A percentile compares a stretch with the other conserved stretches of the same genome.
Evolutionary conservation across 2,797 vertebrate genomes (phyloP).

Genomic region (Furcifer pardalis): DNA sequence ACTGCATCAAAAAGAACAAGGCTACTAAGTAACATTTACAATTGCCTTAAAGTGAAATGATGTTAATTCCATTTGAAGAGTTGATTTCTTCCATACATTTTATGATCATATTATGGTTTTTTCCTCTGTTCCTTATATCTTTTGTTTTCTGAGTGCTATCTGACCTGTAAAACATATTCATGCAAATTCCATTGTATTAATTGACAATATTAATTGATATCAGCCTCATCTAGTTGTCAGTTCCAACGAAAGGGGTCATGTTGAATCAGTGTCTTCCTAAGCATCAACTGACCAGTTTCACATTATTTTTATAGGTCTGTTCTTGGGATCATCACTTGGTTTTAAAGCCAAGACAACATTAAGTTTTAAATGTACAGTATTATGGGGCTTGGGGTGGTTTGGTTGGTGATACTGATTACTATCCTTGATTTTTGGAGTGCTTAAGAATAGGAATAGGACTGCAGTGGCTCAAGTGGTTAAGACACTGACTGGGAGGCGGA

Average conservation of each 20-base stretch:
- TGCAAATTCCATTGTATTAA: background rate
- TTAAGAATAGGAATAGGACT: too few relatives aligned
- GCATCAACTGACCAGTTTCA: too few relatives aligned
- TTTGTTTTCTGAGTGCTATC: background rate
- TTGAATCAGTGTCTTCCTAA: too few relatives aligned
- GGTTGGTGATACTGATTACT: background rate
- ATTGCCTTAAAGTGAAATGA: background rate
- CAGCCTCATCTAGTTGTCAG: too few relatives aligned
- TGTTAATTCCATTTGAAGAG: background rate
- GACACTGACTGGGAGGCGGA: too few relatives aligned
- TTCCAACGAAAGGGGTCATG: too few relatives aligned
- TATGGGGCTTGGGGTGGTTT: background rate
- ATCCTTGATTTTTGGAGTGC: too few relatives aligned
- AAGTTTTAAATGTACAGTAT: background rate
- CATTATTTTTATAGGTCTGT: too few relatives aligned
- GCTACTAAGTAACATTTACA: background rate
- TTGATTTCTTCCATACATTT: background rate
- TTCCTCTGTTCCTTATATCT: background rate
- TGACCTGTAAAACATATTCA: background rate
- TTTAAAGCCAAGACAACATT: too few relatives aligned
- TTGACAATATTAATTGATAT: background rate
- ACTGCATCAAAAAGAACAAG: background rate
- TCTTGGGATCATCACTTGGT: background rate
- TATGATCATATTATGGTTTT: background rate
- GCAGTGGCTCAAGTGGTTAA: too few relatives aligned